Conservation (phyloP, 2,797 vertebrate species). For the Acestrorhynchus altus region DNA sequence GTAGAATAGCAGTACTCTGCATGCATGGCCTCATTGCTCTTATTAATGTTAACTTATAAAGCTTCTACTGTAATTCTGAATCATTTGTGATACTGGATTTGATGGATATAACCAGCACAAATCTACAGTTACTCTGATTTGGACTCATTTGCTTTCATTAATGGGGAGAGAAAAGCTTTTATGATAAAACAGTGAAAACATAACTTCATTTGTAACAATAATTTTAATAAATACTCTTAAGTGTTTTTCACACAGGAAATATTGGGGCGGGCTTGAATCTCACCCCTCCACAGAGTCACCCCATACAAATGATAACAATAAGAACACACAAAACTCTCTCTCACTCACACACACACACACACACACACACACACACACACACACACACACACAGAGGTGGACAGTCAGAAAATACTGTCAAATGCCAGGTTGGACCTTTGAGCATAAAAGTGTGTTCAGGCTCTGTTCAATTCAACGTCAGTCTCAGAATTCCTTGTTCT, state of each 20-base stretch:
- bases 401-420: conserved; percentile 61
- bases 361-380: conserved; percentile 62
- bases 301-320: conserved; percentile 69
- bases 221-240: conserved; percentile 84
- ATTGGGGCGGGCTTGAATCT: conserved; percentile 62
- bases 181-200: conserved; percentile 10
- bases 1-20: too few species aligned
- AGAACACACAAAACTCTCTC: conserved; percentile 51
- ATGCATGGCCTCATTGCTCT: too few species aligned
- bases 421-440: conserved; percentile 46
- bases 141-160: neutral
- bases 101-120: too few species aligned
- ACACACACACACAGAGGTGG: conserved; percentile 57
- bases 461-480: conserved; percentile 22
- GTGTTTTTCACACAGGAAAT: conserved; percentile 76
- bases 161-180: neutral
- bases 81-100: too few species aligned
- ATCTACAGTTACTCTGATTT: neutral
- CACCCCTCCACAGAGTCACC: conserved; percentile 69
- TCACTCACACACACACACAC: conserved; percentile 46
- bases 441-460: conserved; percentile 28
- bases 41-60: too few species aligned
- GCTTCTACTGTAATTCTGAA: too few species aligned
- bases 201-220: conserved; percentile 77
- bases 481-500: conserved; percentile 19